These are phyloP conservation scores for Sipha maydis DNA, from an alignment of 2,888 invertebrate genomes.

Conservation along the genomic window DNA sequence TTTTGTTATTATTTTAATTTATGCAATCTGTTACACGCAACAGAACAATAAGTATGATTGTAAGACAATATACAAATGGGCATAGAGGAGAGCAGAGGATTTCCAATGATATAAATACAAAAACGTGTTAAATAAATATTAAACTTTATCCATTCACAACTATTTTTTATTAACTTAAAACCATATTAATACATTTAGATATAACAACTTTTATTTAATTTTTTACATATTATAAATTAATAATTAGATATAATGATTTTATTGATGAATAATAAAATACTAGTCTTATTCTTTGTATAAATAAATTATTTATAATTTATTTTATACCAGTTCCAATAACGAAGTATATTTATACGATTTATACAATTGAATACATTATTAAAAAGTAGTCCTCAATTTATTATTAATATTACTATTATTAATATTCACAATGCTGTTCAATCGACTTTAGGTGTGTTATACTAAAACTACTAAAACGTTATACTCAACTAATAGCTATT, in stretches of 20 bases:
- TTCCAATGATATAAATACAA: too few relatives aligned
- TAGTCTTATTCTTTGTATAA: not conserved
- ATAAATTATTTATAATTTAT: conserved; percentile 31
- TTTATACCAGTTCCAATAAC: conserved; percentile 34
- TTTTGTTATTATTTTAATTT: too few relatives aligned
- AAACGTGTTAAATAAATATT: too few relatives aligned
- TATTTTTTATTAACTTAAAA: not conserved
- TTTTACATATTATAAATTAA: not conserved
- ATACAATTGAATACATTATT: not conserved
- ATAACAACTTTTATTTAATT: not conserved
- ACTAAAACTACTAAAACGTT: too few relatives aligned
- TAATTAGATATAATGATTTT: conserved; percentile 2
- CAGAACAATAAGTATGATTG: too few relatives aligned
- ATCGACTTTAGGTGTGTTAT: not conserved
- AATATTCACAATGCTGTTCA: not conserved
- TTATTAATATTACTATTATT: conserved; percentile 2
- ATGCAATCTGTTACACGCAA: too few relatives aligned
- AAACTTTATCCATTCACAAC: not conserved
- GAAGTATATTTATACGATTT: not conserved
- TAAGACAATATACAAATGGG: too few relatives aligned
- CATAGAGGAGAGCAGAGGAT: too few relatives aligned
- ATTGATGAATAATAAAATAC: conserved; percentile 12
- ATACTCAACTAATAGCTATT: too few relatives aligned
- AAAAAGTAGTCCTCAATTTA: not conserved
- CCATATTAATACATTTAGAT: not conserved